phyloP scores from a whole-genome alignment of 2,888 invertebrate species.

The Serrognathus titanus region DNA sequence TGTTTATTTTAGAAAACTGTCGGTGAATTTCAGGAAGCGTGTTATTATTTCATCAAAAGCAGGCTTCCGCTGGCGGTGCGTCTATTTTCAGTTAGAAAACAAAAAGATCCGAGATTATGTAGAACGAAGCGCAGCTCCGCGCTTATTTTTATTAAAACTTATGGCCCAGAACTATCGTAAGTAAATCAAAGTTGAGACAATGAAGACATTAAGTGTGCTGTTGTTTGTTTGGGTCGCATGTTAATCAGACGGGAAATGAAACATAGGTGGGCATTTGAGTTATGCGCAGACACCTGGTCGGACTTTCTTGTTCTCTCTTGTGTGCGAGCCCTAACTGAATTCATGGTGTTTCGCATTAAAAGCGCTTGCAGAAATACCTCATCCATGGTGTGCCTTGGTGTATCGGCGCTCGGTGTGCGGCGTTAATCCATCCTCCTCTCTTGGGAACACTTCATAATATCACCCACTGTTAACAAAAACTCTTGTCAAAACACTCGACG shows the following conservation, averaged over 20 bases:
- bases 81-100: too few species aligned
- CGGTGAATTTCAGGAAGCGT: too few species aligned
- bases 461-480: slow-evolving; percentile 11
- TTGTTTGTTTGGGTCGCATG: slow-evolving; percentile 16
- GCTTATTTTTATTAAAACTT: slow-evolving; percentile 5
- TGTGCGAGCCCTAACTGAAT: too few species aligned
- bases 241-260: slow-evolving; percentile 15
- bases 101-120: neutral
- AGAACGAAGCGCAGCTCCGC: neutral
- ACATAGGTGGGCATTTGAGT: slow-evolving; percentile 16
- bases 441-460: slow-evolving; percentile 5
- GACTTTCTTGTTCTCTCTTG: neutral
- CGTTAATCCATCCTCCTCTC: slow-evolving; percentile 9
- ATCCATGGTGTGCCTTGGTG: slow-evolving; percentile 9
- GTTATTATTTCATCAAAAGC: too few species aligned
- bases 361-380: slow-evolving; percentile 7
- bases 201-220: slow-evolving; percentile 17
- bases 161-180: slow-evolving; percentile 16
- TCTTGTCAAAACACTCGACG: slow-evolving; percentile 3
- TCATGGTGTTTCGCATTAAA: neutral
- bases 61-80: too few species aligned
- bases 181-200: slow-evolving; percentile 17
- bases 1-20: too few species aligned
- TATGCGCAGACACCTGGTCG: slow-evolving; percentile 13
- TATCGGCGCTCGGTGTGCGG: neutral